phyloP scores from a whole-genome alignment of 1,140 invertebrate genomes.

The Drosophila melanica region DNA sequence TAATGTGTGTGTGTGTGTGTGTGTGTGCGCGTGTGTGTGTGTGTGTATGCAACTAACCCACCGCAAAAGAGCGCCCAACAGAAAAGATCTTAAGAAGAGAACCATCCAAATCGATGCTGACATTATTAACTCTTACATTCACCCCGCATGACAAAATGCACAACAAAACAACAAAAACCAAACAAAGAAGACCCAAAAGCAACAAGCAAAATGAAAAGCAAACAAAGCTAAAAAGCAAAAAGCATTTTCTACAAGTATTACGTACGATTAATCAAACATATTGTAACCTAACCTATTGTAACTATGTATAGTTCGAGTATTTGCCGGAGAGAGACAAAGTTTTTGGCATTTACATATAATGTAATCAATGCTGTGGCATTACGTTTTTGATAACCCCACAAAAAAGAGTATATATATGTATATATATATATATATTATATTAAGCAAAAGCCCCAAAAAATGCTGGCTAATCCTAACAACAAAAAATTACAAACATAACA shows the following conservation, averaged over 20 bases:
- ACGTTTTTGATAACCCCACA: constrained; percentile 43
- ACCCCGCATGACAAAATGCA: constrained; percentile 62
- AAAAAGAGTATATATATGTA: no score
- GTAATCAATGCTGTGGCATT: constrained; percentile 50
- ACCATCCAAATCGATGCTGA: constrained; percentile 77
- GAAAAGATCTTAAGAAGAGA: constrained; percentile 10
- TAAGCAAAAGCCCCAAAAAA: constrained; percentile 13
- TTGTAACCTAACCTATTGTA: constrained; percentile 24
- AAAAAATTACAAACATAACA: constrained; percentile 14
- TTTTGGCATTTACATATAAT: constrained; percentile 43
- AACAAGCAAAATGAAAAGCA: constrained; percentile 24
- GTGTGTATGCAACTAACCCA: constrained; percentile 45
- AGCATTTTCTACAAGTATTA: constrained; percentile 70
- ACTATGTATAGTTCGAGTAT: constrained; percentile 9
- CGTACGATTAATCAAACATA: constrained; percentile 19
- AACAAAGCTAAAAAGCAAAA: constrained; percentile 29
- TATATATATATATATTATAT: constrained; percentile 19
- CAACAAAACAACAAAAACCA: constrained; percentile 24
- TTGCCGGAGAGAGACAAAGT: not conserved
- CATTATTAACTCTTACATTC: constrained; percentile 81
- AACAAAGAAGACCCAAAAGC: constrained; percentile 4
- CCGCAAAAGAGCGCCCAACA: constrained; percentile 41
- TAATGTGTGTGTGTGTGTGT: not conserved
- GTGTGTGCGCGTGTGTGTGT: constrained; percentile 13
- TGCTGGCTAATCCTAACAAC: constrained; percentile 10